These are phyloP conservation scores for Bacillus rossius DNA, from an alignment of 1,140 invertebrate genomes.

Conservation along the genomic window DNA sequence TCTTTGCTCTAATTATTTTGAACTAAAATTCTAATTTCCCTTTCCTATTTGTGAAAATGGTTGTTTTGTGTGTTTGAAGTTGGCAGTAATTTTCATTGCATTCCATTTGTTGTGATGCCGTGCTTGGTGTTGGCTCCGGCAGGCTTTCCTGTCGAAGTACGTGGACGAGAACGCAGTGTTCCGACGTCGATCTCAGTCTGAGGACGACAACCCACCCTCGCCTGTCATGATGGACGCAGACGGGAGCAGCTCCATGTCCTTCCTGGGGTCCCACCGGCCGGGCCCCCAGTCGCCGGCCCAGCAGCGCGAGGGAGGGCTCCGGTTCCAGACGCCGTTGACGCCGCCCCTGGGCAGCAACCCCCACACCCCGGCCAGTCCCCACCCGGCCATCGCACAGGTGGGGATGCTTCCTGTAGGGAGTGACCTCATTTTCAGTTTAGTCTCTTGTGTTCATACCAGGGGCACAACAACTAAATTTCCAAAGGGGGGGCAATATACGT, in stretches of 20 bases:
- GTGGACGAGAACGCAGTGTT: constrained; percentile 83
- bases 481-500: too few relatives aligned
- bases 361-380: constrained; percentile 80
- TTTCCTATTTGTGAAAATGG: too few relatives aligned
- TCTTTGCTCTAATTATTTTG: too few relatives aligned
- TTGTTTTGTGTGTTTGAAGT: too few relatives aligned
- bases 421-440: constrained; percentile 5
- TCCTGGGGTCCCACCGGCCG: constrained; percentile 46
- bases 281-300: constrained; percentile 62
- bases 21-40: too few relatives aligned
- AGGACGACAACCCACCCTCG: constrained; percentile 94
- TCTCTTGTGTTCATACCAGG: constrained; percentile 1
- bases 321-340: constrained; percentile 71
- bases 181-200: constrained; percentile 76
- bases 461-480: too few relatives aligned
- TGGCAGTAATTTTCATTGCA: too few relatives aligned
- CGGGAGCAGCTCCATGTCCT: constrained; percentile 42
- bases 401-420: neutral
- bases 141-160: constrained; percentile 89
- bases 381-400: constrained; percentile 53
- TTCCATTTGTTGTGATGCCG: too few relatives aligned
- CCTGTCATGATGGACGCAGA: constrained; percentile 70
- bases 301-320: constrained; percentile 53
- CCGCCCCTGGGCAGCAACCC: constrained; percentile 79
- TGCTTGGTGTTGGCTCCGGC: constrained; percentile 26